These are phyloP conservation scores for Cactoblastis cactorum DNA, from an alignment of 2,888 invertebrate genomes.

Conservation along the genomic window DNA sequence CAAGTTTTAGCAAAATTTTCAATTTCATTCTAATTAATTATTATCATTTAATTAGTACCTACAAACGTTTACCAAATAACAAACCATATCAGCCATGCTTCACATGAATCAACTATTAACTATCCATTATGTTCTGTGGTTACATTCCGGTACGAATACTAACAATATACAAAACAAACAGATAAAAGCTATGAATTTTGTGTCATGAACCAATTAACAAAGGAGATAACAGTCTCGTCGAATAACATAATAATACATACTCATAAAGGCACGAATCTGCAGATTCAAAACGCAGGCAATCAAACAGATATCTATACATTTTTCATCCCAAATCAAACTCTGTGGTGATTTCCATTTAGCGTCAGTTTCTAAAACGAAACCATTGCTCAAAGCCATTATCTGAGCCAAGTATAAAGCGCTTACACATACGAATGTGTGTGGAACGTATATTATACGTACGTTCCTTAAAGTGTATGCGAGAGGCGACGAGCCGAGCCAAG, in stretches of 20 bases:
- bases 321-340: constrained; percentile 18
- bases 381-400: constrained; percentile 22
- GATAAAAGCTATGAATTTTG: constrained; percentile 6
- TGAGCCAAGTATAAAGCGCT: constrained; percentile 23
- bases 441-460: constrained; percentile 22
- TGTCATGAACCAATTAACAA: constrained; percentile 6
- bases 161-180: neutral
- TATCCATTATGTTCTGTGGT: neutral
- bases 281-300: too few relatives aligned
- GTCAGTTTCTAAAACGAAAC: constrained; percentile 25
- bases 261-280: neutral
- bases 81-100: neutral
- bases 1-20: neutral
- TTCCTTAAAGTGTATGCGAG: constrained; percentile 27
- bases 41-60: neutral
- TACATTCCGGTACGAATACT: neutral
- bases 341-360: constrained; percentile 31
- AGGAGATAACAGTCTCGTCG: neutral
- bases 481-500: constrained; percentile 46
- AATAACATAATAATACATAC: neutral
- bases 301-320: constrained; percentile 12
- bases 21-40: too few relatives aligned
- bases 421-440: constrained; percentile 18
- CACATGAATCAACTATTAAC: neutral
- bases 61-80: neutral